These are phyloP conservation scores for Patiria pectinifera DNA, from an alignment of 53 echinoderm and acorn worm genomes.

Conservation along the genomic window DNA sequence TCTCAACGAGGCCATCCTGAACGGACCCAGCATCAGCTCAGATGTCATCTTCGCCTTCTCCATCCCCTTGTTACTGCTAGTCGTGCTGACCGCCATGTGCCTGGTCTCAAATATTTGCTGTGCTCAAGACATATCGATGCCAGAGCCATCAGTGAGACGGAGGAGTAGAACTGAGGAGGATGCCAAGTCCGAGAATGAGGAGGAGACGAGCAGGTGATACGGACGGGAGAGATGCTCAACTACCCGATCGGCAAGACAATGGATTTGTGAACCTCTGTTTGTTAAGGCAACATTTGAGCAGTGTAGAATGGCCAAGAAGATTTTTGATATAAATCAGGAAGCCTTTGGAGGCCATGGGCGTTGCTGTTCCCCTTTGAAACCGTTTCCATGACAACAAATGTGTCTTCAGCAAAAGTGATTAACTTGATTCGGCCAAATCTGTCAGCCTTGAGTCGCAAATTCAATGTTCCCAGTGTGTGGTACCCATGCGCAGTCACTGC, in stretches of 20 bases:
- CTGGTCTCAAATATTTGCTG: constrained; percentile 86
- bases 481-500: too few species aligned
- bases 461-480: too few species aligned
- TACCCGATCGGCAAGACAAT: neutral
- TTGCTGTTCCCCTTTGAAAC: neutral
- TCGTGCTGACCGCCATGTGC: constrained; percentile 78
- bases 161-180: neutral
- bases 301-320: too few species aligned
- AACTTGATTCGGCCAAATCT: too few species aligned
- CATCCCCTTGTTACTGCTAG: constrained; percentile 71
- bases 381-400: neutral
- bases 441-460: too few species aligned
- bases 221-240: neutral
- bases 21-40: constrained; percentile 82
- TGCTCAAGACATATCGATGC: constrained; percentile 53
- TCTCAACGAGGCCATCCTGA: constrained; percentile 74
- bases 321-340: too few species aligned
- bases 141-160: neutral
- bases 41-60: constrained; percentile 69
- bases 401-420: too few species aligned
- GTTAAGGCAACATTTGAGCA: too few species aligned
- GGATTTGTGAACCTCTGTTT: too few species aligned
- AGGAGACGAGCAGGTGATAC: constrained; percentile 20
- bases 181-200: neutral
- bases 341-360: neutral